Conservation (phyloP, 2,113 vertebrate genomes). For the Pseudopodoces humilis region DNA sequence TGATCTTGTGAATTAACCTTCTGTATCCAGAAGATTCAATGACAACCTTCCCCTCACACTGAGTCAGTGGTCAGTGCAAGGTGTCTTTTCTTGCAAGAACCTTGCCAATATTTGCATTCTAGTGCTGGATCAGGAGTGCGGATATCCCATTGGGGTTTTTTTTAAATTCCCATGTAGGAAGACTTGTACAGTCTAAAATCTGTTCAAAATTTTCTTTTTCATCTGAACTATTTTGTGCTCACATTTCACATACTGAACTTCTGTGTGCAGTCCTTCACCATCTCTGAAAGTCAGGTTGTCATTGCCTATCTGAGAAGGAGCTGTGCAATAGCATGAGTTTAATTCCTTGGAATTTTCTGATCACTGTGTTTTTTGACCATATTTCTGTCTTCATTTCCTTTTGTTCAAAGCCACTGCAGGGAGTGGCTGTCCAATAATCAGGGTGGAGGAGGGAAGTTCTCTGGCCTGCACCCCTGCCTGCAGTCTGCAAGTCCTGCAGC, state of each 20-base stretch:
- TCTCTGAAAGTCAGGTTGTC: not conserved
- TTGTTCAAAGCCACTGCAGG: conserved; percentile 10
- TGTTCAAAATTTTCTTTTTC: not conserved
- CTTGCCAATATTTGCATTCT: not conserved
- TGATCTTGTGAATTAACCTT: not conserved
- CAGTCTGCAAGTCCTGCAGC: conserved; percentile 84
- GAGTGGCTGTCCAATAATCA: not conserved
- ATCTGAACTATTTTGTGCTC: not conserved
- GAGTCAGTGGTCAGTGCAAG: not conserved
- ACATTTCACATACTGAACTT: not conserved
- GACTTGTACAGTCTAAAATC: not conserved
- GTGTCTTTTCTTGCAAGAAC: not conserved
- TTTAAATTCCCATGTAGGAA: not conserved
- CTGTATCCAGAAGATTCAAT: not conserved
- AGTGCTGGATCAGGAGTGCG: not conserved
- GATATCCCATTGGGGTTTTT: not conserved
- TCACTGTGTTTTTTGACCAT: not conserved
- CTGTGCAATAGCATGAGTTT: not conserved
- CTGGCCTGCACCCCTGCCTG: conserved; percentile 78
- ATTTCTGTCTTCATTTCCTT: not conserved
- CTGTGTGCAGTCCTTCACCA: not conserved
- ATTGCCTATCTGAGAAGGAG: not conserved
- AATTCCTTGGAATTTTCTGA: not conserved
- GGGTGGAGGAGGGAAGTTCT: conserved; percentile 66
- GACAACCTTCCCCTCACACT: not conserved